Conservation (phyloP, 2,888 invertebrate species). For the Ennomos erosarius region DNA sequence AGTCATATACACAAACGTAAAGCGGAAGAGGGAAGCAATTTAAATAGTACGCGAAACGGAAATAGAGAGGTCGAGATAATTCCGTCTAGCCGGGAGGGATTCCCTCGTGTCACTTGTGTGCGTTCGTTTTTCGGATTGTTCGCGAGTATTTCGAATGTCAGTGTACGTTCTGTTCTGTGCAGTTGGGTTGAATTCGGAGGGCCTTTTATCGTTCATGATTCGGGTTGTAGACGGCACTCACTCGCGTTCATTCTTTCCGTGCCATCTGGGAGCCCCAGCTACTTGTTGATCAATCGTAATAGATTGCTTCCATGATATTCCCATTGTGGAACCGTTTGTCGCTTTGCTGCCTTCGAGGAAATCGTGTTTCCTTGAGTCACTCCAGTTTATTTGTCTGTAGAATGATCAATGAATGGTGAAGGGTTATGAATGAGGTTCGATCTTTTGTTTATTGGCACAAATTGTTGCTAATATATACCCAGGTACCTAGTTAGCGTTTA, state of each 20-base stretch:
- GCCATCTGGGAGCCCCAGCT: conserved; percentile 72
- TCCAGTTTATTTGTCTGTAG: conserved; percentile 72
- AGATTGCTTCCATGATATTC: conserved; percentile 84
- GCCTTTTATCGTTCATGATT: conserved; percentile 63
- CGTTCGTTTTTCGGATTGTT: conserved; percentile 79
- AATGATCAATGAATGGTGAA: conserved; percentile 47
- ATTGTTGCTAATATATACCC: conserved; percentile 2
- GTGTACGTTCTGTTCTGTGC: conserved; percentile 69
- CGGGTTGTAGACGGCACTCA: conserved; percentile 54
- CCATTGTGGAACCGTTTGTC: conserved; percentile 83
- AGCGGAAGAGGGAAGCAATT: conserved; percentile 72
- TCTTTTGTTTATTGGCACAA: neutral
- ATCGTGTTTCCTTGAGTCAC: conserved; percentile 78
- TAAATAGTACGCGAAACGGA: conserved; percentile 84
- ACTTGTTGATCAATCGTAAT: conserved; percentile 85
- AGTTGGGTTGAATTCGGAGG: conserved; percentile 61
- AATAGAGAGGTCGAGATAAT: conserved; percentile 83
- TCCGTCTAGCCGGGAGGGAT: conserved; percentile 85
- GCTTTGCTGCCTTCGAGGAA: conserved; percentile 81
- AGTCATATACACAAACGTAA: conserved; percentile 40
- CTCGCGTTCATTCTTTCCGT: conserved; percentile 72
- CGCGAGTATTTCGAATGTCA: conserved; percentile 73
- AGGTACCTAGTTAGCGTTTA: too few relatives aligned
- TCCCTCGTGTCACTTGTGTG: conserved; percentile 85
- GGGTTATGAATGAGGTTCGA: conserved; percentile 10